These are phyloP conservation scores for Zophobas atratus DNA, from an alignment of 1,140 invertebrate genomes.

Conservation along the genomic window DNA sequence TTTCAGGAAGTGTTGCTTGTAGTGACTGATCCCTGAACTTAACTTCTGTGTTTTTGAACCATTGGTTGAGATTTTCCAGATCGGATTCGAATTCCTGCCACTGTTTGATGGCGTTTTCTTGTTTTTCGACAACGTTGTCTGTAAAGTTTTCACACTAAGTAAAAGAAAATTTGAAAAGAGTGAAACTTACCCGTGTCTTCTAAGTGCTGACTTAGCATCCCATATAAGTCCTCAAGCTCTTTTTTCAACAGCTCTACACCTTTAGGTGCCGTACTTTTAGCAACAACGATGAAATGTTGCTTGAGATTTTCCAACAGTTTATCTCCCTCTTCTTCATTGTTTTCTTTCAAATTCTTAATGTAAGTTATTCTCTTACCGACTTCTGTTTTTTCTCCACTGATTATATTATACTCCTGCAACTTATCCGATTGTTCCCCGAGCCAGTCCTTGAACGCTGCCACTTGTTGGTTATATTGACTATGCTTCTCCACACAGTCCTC, in stretches of 20 bases:
- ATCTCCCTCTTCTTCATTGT: constrained; percentile 80
- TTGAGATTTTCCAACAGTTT: constrained; percentile 81
- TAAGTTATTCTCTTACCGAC: constrained; percentile 81
- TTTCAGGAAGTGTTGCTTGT: constrained; percentile 85
- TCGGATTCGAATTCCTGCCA: constrained; percentile 92
- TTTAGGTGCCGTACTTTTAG: constrained; percentile 86
- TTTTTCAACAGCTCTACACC: constrained; percentile 81
- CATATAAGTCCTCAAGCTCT: constrained; percentile 81
- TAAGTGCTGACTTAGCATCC: constrained; percentile 76
- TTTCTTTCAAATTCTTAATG: constrained; percentile 78
- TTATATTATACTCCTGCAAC: constrained; percentile 82
- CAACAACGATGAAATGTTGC: constrained; percentile 78
- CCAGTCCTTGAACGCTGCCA: constrained; percentile 86
- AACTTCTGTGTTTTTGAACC: constrained; percentile 88
- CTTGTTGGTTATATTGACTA: constrained; percentile 80
- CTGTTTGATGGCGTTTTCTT: constrained; percentile 82
- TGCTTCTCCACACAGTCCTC: constrained; percentile 91
- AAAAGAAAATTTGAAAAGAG: constrained; percentile 18
- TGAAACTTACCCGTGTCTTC: constrained; percentile 73
- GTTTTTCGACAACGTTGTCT: constrained; percentile 77
- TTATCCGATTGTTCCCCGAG: constrained; percentile 83
- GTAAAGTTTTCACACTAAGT: constrained; percentile 36
- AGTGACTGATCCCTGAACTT: constrained; percentile 89
- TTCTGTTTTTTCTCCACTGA: constrained; percentile 86
- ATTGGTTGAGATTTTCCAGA: constrained; percentile 84